Conservation (phyloP, 2,888 invertebrate species). For the Lathronympha strigana region DNA sequence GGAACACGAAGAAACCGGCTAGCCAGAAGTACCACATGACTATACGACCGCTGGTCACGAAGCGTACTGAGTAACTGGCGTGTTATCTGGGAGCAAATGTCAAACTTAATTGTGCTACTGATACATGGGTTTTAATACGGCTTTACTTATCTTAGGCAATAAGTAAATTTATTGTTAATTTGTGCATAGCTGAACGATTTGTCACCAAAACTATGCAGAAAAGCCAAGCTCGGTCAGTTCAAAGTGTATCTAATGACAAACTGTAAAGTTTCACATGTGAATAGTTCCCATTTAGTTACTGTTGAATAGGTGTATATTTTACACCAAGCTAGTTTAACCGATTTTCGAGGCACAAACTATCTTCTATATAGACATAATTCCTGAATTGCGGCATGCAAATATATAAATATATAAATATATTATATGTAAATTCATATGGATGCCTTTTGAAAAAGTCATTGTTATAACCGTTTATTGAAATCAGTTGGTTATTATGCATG, state of each 20-base stretch:
- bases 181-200: not conserved
- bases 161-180: not conserved
- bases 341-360: too few species aligned
- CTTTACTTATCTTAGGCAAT: conserved; percentile 2
- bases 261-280: too few species aligned
- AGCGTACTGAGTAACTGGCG: conserved; percentile 17
- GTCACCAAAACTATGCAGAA: not conserved
- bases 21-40: conserved; percentile 67
- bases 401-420: too few species aligned
- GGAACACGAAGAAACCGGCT: conserved; percentile 55
- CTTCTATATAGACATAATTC: not conserved
- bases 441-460: conserved; percentile 3
- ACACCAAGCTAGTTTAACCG: too few species aligned
- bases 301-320: too few species aligned
- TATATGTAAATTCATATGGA: not conserved
- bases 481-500: not conserved
- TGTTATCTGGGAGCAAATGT: conserved; percentile 35
- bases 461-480: not conserved
- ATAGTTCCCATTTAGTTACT: too few species aligned
- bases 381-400: not conserved
- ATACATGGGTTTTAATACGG: not conserved
- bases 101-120: conserved; percentile 27
- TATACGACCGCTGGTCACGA: conserved; percentile 38
- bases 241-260: too few species aligned
- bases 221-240: not conserved